phyloP scores from a whole-genome alignment of 2,113 vertebrate species.

The Daphoenositta chrysoptera region DNA sequence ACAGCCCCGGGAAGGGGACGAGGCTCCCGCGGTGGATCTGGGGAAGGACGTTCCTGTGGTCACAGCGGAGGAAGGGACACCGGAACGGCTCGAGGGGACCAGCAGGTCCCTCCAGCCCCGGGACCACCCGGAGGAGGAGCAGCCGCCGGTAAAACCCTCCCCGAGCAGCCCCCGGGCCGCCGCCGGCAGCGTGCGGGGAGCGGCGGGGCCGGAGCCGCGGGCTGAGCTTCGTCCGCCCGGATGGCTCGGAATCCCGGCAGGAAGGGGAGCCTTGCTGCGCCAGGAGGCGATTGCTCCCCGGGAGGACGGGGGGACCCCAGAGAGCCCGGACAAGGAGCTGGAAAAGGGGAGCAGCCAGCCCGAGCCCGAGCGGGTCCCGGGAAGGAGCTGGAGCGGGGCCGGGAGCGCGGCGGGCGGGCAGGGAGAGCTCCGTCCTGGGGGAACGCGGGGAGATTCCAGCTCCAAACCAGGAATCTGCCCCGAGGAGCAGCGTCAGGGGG shows the following conservation, averaged over 20 bases:
- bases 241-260: background rate
- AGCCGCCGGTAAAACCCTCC: fast-evolving
- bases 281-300: background rate
- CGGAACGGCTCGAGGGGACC: fast-evolving
- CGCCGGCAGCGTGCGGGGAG: fast-evolving
- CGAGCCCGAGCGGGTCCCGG: background rate
- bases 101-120: fast-evolving
- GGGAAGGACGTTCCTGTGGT: background rate
- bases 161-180: fast-evolving
- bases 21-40: fast-evolving
- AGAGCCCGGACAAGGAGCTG: background rate
- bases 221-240: background rate
- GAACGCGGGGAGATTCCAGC: background rate
- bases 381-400: background rate
- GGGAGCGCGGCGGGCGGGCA: background rate
- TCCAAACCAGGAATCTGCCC: background rate
- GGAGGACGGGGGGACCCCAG: background rate
- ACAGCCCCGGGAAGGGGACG: fast-evolving
- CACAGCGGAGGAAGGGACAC: background rate
- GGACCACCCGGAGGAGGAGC: fast-evolving
- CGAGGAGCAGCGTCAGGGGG: background rate
- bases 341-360: conserved; percentile 10
- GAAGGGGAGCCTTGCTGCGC: background rate
- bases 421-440: background rate
- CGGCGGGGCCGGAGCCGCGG: fast-evolving